Conservation (phyloP, 2,797 vertebrate species). For the Steatocranus sp. region DNA sequence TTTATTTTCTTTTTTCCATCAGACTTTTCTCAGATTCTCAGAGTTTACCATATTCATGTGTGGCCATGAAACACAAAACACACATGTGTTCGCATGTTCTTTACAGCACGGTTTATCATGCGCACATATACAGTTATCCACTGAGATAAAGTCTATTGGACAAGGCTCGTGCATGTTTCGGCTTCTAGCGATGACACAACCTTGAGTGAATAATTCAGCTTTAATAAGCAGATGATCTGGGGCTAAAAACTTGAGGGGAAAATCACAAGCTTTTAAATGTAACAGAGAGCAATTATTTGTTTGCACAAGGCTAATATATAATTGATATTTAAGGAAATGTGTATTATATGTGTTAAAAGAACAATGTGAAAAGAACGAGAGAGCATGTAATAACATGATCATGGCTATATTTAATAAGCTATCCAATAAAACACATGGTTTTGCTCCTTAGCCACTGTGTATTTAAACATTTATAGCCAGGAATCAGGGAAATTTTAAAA, state of each 20-base stretch:
- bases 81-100: conserved; percentile 15
- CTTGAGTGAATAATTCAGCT: conserved; percentile 72
- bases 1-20: neutral
- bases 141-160: conserved; percentile 69
- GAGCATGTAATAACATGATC: neutral
- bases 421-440: conserved; percentile 6
- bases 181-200: conserved; percentile 72
- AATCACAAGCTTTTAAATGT: conserved; percentile 53
- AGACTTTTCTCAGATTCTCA: neutral
- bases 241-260: conserved; percentile 47
- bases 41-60: neutral
- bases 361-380: neutral
- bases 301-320: conserved; percentile 28
- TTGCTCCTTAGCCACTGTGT: neutral
- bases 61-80: neutral
- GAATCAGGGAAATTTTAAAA: conserved; percentile 9
- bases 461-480: conserved; percentile 16
- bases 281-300: conserved; percentile 64
- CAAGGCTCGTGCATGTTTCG: conserved; percentile 53
- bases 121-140: conserved; percentile 34
- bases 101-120: conserved; percentile 36
- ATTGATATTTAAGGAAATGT: conserved; percentile 26
- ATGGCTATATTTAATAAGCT: neutral
- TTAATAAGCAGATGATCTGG: conserved; percentile 56
- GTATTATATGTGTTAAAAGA: neutral